Evolutionary conservation across 2,113 vertebrate species (phyloP).

Genomic region (Xiphophorus hellerii): DNA sequence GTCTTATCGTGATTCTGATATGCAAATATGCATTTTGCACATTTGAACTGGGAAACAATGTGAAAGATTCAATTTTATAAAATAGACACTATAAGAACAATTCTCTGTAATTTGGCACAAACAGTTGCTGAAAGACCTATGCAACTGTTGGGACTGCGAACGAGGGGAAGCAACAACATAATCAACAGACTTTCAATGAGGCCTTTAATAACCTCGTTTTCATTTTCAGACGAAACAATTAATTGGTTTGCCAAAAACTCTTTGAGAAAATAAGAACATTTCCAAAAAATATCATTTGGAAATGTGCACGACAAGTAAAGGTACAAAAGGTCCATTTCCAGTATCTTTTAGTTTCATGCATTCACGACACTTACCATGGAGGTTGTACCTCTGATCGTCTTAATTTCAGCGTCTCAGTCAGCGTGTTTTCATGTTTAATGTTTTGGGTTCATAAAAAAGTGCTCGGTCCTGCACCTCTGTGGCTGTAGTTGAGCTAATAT

Average conservation of each 20-base stretch:
- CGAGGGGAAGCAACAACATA: conserved; percentile 21
- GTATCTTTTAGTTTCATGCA: conserved; percentile 58
- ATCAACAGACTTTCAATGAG: conserved; percentile 2
- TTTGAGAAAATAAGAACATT: not conserved
- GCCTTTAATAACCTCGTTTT: conserved; percentile 15
- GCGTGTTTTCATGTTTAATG: conserved; percentile 7
- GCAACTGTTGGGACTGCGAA: conserved; percentile 18
- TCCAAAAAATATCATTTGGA: not conserved
- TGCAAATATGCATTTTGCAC: no score
- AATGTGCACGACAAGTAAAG: not conserved
- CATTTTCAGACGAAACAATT: conserved; percentile 1
- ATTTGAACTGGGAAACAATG: not conserved
- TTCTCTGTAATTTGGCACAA: conserved; percentile 18
- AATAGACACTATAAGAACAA: not conserved
- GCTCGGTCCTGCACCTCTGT: not conserved
- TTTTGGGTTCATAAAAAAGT: not conserved
- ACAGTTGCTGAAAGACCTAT: not conserved
- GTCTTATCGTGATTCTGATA: not conserved
- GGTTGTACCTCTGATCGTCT: conserved; percentile 38
- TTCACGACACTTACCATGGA: conserved; percentile 41
- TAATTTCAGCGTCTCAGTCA: conserved; percentile 17
- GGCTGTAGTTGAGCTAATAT: not conserved
- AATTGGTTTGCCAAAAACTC: not conserved
- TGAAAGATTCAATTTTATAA: conserved; percentile 4
- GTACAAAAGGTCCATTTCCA: conserved; percentile 25